Evolutionary conservation across 1,140 invertebrate genomes (phyloP).

Genomic region (Babylonia areolata): DNA sequence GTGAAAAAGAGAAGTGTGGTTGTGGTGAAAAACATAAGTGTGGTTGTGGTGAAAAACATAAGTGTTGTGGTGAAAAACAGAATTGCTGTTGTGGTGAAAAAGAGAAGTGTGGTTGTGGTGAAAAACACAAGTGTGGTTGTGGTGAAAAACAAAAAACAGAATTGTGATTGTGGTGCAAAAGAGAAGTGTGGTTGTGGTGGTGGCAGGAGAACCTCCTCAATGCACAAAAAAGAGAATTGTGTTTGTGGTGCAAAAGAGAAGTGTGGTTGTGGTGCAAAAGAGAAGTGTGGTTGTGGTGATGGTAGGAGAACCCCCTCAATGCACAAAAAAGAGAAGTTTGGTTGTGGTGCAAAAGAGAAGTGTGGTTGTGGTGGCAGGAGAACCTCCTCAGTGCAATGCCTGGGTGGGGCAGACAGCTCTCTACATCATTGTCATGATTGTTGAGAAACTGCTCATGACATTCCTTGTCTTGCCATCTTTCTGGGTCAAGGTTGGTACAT

Average conservation of each 20-base stretch:
- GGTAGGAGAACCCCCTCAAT: constrained; percentile 79
- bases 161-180: background rate
- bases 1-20: background rate
- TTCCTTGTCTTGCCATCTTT: constrained; percentile 81
- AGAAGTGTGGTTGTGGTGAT: background rate
- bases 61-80: no score
- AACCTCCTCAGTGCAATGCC: constrained; percentile 81
- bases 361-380: constrained; percentile 38
- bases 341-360: no score
- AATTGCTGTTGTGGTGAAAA: background rate
- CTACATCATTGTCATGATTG: constrained; percentile 82
- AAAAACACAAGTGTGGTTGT: background rate
- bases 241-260: background rate
- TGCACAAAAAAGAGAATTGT: background rate
- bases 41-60: constrained; percentile 77
- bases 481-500: constrained; percentile 76
- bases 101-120: background rate
- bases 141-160: background rate
- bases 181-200: background rate
- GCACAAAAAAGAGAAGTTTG: constrained; percentile 57
- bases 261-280: background rate
- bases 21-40: constrained; percentile 76
- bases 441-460: constrained; percentile 83
- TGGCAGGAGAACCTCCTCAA: no score
- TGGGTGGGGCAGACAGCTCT: constrained; percentile 84